phyloP scores from a whole-genome alignment of 2,888 invertebrate species.

The Fragum fragum region DNA sequence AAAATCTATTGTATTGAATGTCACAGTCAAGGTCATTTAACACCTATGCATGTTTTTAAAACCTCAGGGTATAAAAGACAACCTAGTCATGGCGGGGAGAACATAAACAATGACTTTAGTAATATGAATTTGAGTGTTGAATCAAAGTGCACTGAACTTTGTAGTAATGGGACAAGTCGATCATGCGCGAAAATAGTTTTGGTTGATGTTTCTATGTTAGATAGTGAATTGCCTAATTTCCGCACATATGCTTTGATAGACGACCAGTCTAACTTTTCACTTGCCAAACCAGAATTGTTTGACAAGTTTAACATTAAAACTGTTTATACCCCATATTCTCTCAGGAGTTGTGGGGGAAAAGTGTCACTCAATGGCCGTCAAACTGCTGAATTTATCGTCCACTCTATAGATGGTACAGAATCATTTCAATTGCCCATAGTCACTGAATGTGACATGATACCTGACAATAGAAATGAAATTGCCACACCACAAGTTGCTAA shows the following conservation, averaged over 20 bases:
- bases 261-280: conserved; percentile 39
- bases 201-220: neutral
- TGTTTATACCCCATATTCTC: too few species aligned
- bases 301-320: too few species aligned
- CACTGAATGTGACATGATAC: conserved; percentile 38
- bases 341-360: too few species aligned
- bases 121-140: neutral
- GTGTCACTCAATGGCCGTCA: too few species aligned
- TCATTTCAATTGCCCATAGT: conserved; percentile 25
- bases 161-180: conserved; percentile 19
- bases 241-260: conserved; percentile 31
- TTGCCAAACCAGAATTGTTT: too few species aligned
- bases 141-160: conserved; percentile 33
- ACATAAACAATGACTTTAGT: neutral
- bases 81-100: neutral
- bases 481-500: conserved; percentile 21
- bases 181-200: conserved; percentile 30
- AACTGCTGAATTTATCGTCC: neutral
- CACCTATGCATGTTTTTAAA: conserved; percentile 15
- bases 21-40: neutral
- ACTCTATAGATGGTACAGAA: conserved; percentile 33
- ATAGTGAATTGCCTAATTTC: neutral
- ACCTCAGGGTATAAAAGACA: neutral
- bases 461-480: conserved; percentile 37
- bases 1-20: neutral